phyloP scores from a whole-genome alignment of 2,888 invertebrate genomes.

The Pilophorus perplexus region DNA sequence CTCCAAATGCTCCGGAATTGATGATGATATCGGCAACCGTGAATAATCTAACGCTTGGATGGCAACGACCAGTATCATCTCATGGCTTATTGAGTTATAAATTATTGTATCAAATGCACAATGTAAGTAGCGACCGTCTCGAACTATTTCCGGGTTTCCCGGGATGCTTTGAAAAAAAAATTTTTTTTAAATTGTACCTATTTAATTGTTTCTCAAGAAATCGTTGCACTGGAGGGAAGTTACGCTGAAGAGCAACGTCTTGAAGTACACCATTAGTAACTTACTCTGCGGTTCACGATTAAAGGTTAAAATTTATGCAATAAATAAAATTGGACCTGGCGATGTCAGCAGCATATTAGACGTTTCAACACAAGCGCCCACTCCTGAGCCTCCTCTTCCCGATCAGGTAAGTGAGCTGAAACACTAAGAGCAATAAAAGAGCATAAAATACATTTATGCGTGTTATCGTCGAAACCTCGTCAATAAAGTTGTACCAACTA shows the following conservation, averaged over 20 bases:
- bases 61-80: slow-evolving; percentile 32
- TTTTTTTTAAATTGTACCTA: background rate
- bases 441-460: no score
- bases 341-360: slow-evolving; percentile 23
- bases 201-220: slow-evolving; percentile 7
- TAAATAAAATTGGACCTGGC: slow-evolving; percentile 36
- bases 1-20: slow-evolving; percentile 40
- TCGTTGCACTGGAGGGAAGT: slow-evolving; percentile 33
- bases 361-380: slow-evolving; percentile 25
- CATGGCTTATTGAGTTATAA: slow-evolving; percentile 23
- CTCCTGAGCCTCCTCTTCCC: slow-evolving; percentile 30
- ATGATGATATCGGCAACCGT: slow-evolving; percentile 21
- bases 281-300: slow-evolving; percentile 36
- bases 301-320: slow-evolving; percentile 32
- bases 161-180: background rate
- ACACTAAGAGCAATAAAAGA: no score
- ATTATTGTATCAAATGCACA: slow-evolving; percentile 28
- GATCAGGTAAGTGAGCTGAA: slow-evolving; percentile 37
- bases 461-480: no score
- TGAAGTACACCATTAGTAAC: slow-evolving; percentile 32
- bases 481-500: no score
- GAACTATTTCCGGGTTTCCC: background rate
- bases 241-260: background rate
- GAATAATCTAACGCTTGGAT: slow-evolving; percentile 38
- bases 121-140: slow-evolving; percentile 11